These are phyloP conservation scores for Ondatra zibethicus DNA, from an alignment of 2,113 vertebrate genomes.

Conservation along the genomic window DNA sequence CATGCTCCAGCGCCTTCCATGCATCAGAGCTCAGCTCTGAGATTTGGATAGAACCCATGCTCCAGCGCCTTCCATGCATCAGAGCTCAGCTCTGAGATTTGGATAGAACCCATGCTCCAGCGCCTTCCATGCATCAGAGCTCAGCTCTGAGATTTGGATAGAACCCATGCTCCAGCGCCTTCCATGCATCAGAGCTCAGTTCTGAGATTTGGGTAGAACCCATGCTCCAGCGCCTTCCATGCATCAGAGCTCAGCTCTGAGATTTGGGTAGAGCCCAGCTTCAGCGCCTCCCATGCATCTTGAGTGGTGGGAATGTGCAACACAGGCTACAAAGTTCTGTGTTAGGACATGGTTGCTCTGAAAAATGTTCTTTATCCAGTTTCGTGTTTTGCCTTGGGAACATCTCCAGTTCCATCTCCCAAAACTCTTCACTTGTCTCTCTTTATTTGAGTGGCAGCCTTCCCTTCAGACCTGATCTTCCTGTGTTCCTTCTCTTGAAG, in stretches of 20 bases:
- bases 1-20: no score
- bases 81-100: no score
- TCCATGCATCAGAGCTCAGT: no score
- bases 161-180: no score
- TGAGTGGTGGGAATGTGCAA: not conserved
- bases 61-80: no score
- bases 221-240: no score
- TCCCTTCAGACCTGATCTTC: not conserved
- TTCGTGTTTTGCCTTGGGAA: slow-evolving; percentile 23
- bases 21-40: no score
- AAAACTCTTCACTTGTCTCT: not conserved
- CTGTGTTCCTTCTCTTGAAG: not conserved
- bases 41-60: no score
- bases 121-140: no score
- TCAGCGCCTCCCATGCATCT: not conserved
- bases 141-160: no score
- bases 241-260: not conserved
- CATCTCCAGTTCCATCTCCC: not conserved
- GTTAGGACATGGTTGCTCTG: not conserved
- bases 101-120: no score
- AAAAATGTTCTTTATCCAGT: not conserved
- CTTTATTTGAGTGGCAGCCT: not conserved
- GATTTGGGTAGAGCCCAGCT: not conserved
- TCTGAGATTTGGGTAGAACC: no score
- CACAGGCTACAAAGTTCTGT: not conserved